A percentile compares a stretch with the other conserved stretches of the same genome.
phyloP scores from a whole-genome alignment of 1,140 invertebrate species.

The Brachionus rubens region DNA sequence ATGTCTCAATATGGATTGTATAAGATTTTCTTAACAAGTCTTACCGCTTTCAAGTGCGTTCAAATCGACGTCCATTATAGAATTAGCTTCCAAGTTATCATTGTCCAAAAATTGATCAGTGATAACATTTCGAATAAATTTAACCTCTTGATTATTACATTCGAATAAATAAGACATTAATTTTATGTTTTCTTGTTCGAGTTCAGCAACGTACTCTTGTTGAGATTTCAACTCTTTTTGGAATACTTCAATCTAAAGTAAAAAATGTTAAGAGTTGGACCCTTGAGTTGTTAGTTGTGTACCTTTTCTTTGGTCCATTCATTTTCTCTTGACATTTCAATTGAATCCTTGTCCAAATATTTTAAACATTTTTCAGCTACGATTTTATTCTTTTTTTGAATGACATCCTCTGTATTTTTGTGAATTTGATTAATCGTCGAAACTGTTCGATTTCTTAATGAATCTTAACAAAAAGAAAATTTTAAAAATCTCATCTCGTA shows the following conservation, averaged over 20 bases:
- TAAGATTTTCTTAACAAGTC: too few relatives aligned
- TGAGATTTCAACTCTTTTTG: conserved; percentile 3
- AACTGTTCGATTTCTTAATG: neutral
- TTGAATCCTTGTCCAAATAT: neutral
- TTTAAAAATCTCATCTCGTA: neutral
- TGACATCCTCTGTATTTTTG: conserved; percentile 17
- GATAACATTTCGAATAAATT: neutral
- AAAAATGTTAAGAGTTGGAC: too few relatives aligned
- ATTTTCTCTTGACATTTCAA: conserved; percentile 30
- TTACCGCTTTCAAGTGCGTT: conserved; percentile 21
- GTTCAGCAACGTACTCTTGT: neutral
- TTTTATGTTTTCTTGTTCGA: conserved; percentile 24
- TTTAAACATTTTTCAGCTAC: conserved; percentile 20
- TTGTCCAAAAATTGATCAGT: conserved; percentile 15
- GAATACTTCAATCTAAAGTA: conserved; percentile 8
- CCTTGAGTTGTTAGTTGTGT: too few relatives aligned
- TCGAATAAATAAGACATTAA: conserved; percentile 38
- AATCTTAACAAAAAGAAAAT: neutral
- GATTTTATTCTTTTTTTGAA: conserved; percentile 27
- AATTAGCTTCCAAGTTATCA: conserved; percentile 35
- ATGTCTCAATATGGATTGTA: too few relatives aligned
- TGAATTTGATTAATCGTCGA: neutral
- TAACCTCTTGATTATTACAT: conserved; percentile 38
- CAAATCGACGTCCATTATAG: conserved; percentile 34
- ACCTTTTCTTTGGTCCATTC: conserved; percentile 35